Conservation (phyloP, 1,140 invertebrate genomes). For the Drosophila yakuba region DNA sequence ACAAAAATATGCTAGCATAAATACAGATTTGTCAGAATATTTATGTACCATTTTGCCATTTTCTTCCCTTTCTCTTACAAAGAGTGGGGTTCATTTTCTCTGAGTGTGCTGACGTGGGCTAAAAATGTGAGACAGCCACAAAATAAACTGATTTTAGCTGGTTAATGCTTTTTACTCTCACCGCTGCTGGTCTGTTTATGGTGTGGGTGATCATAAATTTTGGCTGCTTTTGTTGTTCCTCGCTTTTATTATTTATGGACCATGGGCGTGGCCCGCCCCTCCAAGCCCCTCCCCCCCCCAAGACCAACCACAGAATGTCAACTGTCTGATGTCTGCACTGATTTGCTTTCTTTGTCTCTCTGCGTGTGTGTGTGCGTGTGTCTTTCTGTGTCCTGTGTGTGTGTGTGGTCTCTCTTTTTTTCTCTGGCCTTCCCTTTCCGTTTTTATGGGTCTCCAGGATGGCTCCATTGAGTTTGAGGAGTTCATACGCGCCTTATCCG, state of each 20-base stretch:
- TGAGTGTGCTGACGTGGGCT: constrained; percentile 14
- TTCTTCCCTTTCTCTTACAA: neutral
- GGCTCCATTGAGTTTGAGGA: constrained; percentile 99
- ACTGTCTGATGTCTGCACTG: constrained; percentile 70
- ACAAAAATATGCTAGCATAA: too few relatives aligned
- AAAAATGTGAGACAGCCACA: constrained; percentile 31
- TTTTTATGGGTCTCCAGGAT: constrained; percentile 88
- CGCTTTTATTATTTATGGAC: constrained; percentile 66
- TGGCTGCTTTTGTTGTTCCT: constrained; percentile 7
- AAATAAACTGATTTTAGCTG: constrained; percentile 43
- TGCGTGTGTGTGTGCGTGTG: constrained; percentile 8
- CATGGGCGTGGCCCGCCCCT: constrained; percentile 35
- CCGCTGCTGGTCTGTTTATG: neutral
- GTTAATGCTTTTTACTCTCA: constrained; percentile 16
- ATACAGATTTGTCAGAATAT: too few relatives aligned
- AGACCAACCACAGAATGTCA: constrained; percentile 50
- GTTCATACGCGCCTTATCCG: constrained; percentile 97
- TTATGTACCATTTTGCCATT: too few relatives aligned
- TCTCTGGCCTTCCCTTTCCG: constrained; percentile 5
- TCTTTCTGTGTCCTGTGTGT: constrained; percentile 13
- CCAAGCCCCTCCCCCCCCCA: too few relatives aligned
- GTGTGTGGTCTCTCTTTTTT: constrained; percentile 7
- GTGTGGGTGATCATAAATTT: constrained; percentile 59
- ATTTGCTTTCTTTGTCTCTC: constrained; percentile 59
- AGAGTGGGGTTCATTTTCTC: neutral